A percentile compares a stretch with the other conserved stretches of the same genome.
phyloP scores from a whole-genome alignment of 2,888 invertebrate species.

The Nephrotoma flavescens region DNA sequence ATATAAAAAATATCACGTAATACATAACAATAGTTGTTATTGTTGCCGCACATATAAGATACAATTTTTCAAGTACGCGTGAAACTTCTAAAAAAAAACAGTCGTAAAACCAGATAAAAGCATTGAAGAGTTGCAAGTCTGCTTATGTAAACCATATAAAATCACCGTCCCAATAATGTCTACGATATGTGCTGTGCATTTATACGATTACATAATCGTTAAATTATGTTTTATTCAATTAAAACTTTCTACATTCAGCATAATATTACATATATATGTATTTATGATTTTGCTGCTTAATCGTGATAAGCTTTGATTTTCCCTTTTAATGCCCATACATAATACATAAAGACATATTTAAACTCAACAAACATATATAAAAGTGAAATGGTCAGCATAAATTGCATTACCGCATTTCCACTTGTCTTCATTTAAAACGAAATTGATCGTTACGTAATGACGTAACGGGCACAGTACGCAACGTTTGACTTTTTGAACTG shows the following conservation, averaged over 20 bases:
- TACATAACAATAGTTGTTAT: no score
- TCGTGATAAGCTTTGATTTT: neutral
- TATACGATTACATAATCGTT: neutral
- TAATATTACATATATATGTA: neutral
- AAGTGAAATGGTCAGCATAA: neutral
- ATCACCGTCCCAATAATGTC: neutral
- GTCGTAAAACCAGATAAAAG: no score
- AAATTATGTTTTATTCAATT: neutral
- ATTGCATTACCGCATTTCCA: neutral
- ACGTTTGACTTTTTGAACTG: neutral
- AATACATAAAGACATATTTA: neutral
- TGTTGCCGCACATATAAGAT: no score
- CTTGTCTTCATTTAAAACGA: neutral
- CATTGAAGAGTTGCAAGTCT: no score
- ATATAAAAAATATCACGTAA: no score
- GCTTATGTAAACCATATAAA: neutral
- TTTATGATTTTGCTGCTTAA: neutral
- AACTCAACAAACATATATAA: neutral
- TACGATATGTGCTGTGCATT: neutral
- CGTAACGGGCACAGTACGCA: no score
- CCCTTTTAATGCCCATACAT: neutral
- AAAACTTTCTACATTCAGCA: neutral
- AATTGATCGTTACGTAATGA: neutral
- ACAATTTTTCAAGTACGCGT: no score
- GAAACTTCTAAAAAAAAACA: no score